phyloP scores from a whole-genome alignment of 2,113 vertebrate species.

The Notarius quadriscutis region DNA sequence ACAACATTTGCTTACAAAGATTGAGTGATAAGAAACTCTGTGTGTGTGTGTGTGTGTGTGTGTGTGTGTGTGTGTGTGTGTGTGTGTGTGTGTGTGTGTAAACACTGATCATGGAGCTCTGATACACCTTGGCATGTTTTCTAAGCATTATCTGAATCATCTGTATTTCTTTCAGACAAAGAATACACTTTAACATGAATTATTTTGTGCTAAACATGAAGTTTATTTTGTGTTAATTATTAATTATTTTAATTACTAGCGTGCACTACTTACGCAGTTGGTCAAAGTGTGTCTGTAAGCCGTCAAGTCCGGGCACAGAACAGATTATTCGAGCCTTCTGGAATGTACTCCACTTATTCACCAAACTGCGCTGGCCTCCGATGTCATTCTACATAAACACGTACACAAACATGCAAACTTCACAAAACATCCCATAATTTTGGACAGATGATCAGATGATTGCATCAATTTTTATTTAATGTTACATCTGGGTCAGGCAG shows the following conservation, averaged over 20 bases:
- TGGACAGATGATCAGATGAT: background rate
- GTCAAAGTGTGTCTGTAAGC: slow-evolving; percentile 79
- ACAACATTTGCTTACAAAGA: slow-evolving; percentile 55
- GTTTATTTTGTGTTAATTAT: slow-evolving; percentile 28
- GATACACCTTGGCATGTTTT: slow-evolving; percentile 48
- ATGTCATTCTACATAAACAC: slow-evolving; percentile 73
- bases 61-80: slow-evolving; percentile 12
- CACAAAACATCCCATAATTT: background rate
- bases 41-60: slow-evolving; percentile 29
- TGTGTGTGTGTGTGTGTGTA: slow-evolving; percentile 36
- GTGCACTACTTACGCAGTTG: slow-evolving; percentile 76
- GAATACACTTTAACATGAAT: background rate
- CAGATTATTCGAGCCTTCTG: slow-evolving; percentile 80
- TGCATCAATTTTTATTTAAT: background rate
- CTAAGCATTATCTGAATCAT: slow-evolving; percentile 8
- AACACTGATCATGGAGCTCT: slow-evolving; percentile 31
- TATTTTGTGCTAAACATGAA: background rate
- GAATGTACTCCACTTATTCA: slow-evolving; percentile 82
- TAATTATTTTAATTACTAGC: background rate
- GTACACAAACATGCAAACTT: slow-evolving; percentile 13
- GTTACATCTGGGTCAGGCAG: slow-evolving; percentile 4
- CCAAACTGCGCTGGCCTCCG: slow-evolving; percentile 79
- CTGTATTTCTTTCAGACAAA: slow-evolving; percentile 17
- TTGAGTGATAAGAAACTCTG: slow-evolving; percentile 51
- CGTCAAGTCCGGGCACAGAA: slow-evolving; percentile 76